These are phyloP conservation scores for Brachionus paranguensis DNA, from an alignment of 1,140 invertebrate genomes.

Conservation along the genomic window DNA sequence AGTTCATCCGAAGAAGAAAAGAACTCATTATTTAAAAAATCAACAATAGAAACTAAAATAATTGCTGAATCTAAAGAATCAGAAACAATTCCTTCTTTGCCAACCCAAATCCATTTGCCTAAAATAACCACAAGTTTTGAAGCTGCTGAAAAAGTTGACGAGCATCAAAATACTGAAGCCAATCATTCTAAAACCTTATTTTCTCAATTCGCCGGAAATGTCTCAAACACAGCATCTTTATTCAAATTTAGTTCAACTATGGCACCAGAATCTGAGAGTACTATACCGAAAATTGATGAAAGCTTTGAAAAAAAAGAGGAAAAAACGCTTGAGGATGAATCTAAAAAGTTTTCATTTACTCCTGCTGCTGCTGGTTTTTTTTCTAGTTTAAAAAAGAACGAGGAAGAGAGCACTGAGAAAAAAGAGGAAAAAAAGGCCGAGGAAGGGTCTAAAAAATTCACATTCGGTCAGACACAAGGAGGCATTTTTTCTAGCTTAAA, in stretches of 20 bases:
- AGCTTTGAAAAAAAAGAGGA: neutral
- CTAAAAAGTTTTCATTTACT: neutral
- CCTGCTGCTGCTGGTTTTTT: neutral
- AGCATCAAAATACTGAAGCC: neutral
- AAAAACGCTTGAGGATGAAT: neutral
- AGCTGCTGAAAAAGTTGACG: neutral
- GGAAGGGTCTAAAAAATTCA: neutral
- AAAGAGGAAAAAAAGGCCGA: neutral
- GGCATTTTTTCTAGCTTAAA: constrained; percentile 4
- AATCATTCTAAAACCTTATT: neutral
- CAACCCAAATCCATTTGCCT: neutral
- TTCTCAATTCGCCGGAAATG: neutral
- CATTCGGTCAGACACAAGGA: neutral
- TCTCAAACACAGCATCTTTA: neutral
- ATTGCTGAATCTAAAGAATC: neutral
- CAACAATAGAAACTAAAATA: neutral
- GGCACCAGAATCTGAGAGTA: neutral
- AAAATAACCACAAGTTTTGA: neutral
- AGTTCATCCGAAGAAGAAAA: neutral
- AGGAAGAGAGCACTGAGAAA: neutral
- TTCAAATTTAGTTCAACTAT: neutral
- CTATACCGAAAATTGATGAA: neutral
- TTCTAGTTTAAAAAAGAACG: neutral
- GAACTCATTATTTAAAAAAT: neutral
- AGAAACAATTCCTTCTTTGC: neutral